A percentile compares a stretch with the other conserved stretches of the same genome.
These are phyloP conservation scores for Glaucidium brasilianum DNA, from an alignment of 2,113 vertebrate species.

Conservation along the genomic window DNA sequence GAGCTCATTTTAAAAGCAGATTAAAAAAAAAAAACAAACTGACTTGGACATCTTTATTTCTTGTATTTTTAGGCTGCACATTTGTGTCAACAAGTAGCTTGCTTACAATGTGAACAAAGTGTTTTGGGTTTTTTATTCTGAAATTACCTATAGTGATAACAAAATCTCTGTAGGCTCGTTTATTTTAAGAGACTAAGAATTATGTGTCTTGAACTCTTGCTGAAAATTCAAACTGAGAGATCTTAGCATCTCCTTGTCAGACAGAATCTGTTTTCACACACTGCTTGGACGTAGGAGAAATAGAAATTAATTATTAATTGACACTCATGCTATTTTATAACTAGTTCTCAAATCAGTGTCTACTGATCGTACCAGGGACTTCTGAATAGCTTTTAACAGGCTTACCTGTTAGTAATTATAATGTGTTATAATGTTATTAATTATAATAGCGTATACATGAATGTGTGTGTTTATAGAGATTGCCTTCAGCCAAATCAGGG, in stretches of 20 bases:
- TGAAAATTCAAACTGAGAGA: neutral
- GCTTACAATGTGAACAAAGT: neutral
- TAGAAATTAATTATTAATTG: neutral
- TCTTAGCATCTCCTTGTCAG: neutral
- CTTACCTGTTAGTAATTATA: neutral
- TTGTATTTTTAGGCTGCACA: neutral
- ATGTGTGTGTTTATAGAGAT: neutral
- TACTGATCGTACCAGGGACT: neutral
- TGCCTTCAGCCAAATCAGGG: neutral
- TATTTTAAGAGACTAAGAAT: neutral
- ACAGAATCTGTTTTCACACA: neutral
- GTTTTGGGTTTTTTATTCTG: neutral
- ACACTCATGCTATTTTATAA: neutral
- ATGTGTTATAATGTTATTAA: neutral
- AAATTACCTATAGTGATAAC: neutral
- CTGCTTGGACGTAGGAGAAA: neutral
- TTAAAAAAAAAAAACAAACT: neutral
- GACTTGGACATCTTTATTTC: neutral
- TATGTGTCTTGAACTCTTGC: neutral
- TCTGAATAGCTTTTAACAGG: neutral
- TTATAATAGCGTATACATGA: neutral
- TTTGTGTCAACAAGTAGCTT: neutral
- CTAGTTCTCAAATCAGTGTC: neutral
- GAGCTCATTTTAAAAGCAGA: neutral
- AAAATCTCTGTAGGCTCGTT: neutral